Conservation (phyloP, 2,113 vertebrate genomes). For the Alligator sinensis region DNA sequence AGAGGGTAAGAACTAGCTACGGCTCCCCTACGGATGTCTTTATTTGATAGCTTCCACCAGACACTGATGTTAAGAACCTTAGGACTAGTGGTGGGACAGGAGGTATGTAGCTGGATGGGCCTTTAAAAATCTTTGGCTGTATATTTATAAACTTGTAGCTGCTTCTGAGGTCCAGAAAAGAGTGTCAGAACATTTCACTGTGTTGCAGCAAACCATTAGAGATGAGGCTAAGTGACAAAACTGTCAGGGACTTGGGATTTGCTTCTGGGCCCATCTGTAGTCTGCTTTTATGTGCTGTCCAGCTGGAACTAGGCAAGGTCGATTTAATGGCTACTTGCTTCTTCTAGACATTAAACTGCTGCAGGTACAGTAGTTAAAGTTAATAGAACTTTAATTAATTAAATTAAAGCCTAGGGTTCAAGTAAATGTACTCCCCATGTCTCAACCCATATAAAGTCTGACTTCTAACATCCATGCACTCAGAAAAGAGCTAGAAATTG, state of each 20-base stretch:
- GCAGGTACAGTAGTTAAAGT: not conserved
- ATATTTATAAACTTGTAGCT: not conserved
- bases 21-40: not conserved
- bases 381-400: not conserved
- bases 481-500: not conserved
- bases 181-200: not conserved
- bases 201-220: not conserved
- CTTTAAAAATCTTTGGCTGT: not conserved
- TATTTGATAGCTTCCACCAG: not conserved
- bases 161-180: not conserved
- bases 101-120: not conserved
- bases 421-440: not conserved
- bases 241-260: not conserved
- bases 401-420: not conserved
- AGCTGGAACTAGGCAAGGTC: slow-evolving; percentile 7
- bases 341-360: not conserved
- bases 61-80: not conserved
- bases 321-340: fast-evolving
- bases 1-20: not conserved
- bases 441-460: not conserved
- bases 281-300: not conserved
- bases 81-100: not conserved
- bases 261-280: not conserved
- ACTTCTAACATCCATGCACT: not conserved
- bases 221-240: not conserved